These are phyloP conservation scores for Dynastes maya DNA, from an alignment of 2,888 invertebrate genomes.

Conservation along the genomic window DNA sequence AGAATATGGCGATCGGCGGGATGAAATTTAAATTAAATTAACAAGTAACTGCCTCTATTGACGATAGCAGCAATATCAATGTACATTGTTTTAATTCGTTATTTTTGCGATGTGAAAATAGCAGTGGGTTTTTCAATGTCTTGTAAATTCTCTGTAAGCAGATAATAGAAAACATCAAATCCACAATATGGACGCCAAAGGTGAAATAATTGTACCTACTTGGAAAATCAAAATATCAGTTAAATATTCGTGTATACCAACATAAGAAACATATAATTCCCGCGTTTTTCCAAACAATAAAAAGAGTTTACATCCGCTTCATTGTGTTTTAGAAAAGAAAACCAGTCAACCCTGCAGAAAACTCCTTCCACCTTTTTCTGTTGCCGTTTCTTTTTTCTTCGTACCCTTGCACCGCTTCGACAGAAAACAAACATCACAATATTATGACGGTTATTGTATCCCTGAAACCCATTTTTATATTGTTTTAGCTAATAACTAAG, in stretches of 20 bases:
- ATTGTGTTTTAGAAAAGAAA: constrained; percentile 15
- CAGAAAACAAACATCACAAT: too few species aligned
- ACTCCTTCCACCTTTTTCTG: neutral
- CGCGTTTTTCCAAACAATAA: neutral
- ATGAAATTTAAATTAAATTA: neutral
- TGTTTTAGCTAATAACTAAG: too few species aligned
- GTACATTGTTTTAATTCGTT: neutral
- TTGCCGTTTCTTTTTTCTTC: neutral
- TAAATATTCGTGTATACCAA: neutral
- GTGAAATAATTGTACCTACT: too few species aligned
- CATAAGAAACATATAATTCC: neutral
- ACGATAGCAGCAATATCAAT: constrained; percentile 69
- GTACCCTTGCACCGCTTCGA: neutral
- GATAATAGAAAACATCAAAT: too few species aligned
- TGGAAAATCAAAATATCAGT: too few species aligned
- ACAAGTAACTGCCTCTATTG: constrained; percentile 8
- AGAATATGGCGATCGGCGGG: constrained; percentile 6
- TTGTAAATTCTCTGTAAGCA: too few species aligned
- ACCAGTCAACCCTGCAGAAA: neutral
- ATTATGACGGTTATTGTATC: too few species aligned
- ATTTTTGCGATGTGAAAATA: too few species aligned
- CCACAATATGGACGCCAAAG: too few species aligned
- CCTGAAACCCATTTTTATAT: too few species aligned
- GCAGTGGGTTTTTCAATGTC: constrained; percentile 51
- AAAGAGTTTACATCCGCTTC: too few species aligned